These are phyloP conservation scores for Tipula lateralis DNA, from an alignment of 2,888 invertebrate genomes.

Conservation along the genomic window DNA sequence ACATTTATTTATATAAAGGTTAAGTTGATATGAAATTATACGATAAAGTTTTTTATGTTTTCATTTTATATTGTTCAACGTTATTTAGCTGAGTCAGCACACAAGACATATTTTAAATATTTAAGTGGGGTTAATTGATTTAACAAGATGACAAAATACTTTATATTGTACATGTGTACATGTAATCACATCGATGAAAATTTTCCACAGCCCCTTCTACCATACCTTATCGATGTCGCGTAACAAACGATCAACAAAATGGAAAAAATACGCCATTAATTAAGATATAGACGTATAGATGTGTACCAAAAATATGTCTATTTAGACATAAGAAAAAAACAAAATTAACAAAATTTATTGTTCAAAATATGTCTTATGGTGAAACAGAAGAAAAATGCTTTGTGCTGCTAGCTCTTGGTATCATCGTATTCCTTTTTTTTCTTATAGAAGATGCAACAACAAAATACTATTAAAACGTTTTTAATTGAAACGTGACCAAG, in stretches of 20 bases:
- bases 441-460: not conserved
- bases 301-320: not conserved
- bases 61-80: not conserved
- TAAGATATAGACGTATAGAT: not conserved
- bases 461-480: not conserved
- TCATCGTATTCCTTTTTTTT: not conserved
- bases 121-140: conserved; percentile 1
- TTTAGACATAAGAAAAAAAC: not conserved
- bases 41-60: not conserved
- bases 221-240: not conserved
- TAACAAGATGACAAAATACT: not conserved
- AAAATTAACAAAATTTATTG: not conserved
- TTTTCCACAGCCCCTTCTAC: not conserved
- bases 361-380: not conserved
- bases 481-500: conserved; percentile 5
- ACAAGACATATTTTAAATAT: not conserved
- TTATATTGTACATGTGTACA: not conserved
- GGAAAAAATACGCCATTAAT: not conserved
- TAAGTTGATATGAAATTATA: not conserved
- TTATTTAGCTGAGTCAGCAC: not conserved
- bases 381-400: not conserved
- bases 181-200: not conserved
- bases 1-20: not conserved
- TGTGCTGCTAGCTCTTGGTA: not conserved
- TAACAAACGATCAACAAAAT: not conserved